Percentiles rank a stretch among this genome's conserved stretches.
Evolutionary conservation across 2,888 invertebrate genomes (phyloP).

Genomic region (Melieria omissa): DNA sequence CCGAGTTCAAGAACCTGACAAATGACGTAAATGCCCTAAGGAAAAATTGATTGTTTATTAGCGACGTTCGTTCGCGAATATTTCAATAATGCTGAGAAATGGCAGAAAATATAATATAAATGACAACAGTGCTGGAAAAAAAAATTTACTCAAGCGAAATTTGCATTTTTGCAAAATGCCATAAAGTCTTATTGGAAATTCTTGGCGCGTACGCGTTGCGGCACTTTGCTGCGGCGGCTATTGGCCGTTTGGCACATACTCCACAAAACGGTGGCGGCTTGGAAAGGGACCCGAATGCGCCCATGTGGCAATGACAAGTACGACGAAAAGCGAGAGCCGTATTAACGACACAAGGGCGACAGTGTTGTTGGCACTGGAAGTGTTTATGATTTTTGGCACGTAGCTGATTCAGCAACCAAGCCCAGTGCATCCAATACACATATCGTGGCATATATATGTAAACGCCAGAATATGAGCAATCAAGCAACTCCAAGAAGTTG

Average conservation of each 20-base stretch:
- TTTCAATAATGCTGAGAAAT: too few relatives aligned
- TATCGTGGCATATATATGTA: neutral
- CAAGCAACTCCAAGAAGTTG: neutral
- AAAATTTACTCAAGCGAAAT: neutral
- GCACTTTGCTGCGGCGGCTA: neutral
- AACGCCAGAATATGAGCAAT: neutral
- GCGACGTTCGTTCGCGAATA: neutral
- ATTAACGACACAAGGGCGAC: too few relatives aligned
- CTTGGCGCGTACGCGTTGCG: neutral
- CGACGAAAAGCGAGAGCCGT: too few relatives aligned
- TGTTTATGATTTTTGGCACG: conserved; percentile 28
- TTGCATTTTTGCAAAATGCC: conserved; percentile 3
- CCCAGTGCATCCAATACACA: neutral
- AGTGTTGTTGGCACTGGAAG: neutral
- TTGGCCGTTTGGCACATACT: too few relatives aligned
- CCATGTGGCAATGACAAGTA: too few relatives aligned
- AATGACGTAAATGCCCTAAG: neutral
- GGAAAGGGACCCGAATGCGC: too few relatives aligned
- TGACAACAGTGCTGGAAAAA: neutral
- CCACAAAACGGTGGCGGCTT: too few relatives aligned
- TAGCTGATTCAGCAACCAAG: conserved; percentile 19
- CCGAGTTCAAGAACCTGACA: too few relatives aligned
- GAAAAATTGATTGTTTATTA: conserved; percentile 22
- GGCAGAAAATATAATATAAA: neutral
- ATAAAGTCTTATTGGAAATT: neutral